Evolutionary conservation across 2,113 vertebrate genomes (phyloP).

Genomic region (Puma concolor): DNA sequence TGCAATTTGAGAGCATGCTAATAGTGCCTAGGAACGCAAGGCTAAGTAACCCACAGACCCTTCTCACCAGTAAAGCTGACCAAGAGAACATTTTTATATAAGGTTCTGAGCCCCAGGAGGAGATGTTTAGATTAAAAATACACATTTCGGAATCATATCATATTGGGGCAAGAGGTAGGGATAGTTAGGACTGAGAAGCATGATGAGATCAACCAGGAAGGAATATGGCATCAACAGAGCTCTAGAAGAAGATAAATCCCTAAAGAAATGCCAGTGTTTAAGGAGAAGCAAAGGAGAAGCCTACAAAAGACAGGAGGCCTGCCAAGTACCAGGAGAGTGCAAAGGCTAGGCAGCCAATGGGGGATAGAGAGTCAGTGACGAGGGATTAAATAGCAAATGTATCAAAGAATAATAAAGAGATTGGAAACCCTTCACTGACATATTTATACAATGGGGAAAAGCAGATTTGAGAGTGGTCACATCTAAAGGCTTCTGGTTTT

Average conservation of each 20-base stretch:
- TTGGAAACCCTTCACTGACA: not conserved
- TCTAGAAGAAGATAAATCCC: not conserved
- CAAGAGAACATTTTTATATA: not conserved
- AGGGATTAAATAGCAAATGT: not conserved
- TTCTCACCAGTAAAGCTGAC: not conserved
- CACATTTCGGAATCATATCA: not conserved
- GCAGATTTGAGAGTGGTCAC: not conserved
- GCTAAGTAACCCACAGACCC: not conserved
- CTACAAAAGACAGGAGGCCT: not conserved
- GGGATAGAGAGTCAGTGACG: not conserved
- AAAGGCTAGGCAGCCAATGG: not conserved
- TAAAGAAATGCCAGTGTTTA: not conserved
- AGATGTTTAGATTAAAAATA: not conserved
- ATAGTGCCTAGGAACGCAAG: not conserved
- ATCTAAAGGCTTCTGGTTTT: not conserved
- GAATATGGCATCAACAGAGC: not conserved
- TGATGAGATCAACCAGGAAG: not conserved
- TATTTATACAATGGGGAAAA: not conserved
- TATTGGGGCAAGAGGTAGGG: not conserved
- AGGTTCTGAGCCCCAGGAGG: not conserved
- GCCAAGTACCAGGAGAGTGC: not conserved
- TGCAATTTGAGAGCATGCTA: not conserved
- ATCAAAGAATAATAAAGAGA: not conserved
- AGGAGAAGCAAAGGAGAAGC: not conserved
- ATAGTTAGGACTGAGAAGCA: not conserved